Evolutionary conservation across 1,140 invertebrate genomes (phyloP).

Genomic region (Trichonephila clavipes): DNA sequence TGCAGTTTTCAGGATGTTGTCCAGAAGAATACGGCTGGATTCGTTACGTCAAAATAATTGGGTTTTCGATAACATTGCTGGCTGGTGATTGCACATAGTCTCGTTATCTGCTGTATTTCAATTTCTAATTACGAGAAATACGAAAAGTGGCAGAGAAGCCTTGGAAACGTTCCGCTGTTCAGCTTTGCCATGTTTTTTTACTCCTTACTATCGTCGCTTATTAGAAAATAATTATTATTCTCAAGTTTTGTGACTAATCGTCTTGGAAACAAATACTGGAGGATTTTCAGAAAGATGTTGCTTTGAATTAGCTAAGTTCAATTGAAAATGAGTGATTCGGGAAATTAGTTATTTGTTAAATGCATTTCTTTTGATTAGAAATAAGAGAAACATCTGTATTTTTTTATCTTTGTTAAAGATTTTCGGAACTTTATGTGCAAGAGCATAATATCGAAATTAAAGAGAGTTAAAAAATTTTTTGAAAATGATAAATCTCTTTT

Average conservation of each 20-base stretch:
- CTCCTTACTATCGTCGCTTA: neutral
- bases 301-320: neutral
- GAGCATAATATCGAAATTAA: too few relatives aligned
- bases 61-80: neutral
- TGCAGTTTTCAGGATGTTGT: neutral
- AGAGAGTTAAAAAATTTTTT: too few relatives aligned
- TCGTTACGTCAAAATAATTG: slow-evolving; percentile 37
- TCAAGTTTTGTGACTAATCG: neutral
- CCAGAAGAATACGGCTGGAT: slow-evolving; percentile 13
- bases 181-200: neutral
- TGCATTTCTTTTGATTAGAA: neutral
- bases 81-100: neutral
- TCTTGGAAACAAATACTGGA: neutral
- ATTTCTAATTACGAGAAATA: neutral
- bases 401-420: too few relatives aligned
- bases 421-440: too few relatives aligned
- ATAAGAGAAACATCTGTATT: neutral
- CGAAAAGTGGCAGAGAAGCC: neutral
- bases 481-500: too few relatives aligned
- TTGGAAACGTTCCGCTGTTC: neutral
- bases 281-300: neutral
- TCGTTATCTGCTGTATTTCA: slow-evolving; percentile 25
- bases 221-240: slow-evolving; percentile 14
- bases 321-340: neutral
- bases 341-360: neutral